Conservation (phyloP, 2,888 invertebrate species). For the Tetropium fuscum region DNA sequence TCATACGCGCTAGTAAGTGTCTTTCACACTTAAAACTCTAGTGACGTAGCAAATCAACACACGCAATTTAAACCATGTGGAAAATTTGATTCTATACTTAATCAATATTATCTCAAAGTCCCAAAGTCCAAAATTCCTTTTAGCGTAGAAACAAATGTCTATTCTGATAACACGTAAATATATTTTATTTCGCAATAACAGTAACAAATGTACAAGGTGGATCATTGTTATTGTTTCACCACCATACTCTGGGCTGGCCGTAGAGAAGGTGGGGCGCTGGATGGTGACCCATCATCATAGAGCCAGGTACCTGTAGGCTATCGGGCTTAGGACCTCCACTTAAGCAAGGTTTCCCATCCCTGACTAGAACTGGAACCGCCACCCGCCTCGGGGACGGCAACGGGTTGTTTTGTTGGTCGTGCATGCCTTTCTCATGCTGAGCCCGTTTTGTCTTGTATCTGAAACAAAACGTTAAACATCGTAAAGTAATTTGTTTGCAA, state of each 20-base stretch:
- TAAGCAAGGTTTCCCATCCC: slow-evolving; percentile 93
- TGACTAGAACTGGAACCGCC: slow-evolving; percentile 93
- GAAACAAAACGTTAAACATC: too few relatives aligned
- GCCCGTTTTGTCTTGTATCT: slow-evolving; percentile 98
- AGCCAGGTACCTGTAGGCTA: slow-evolving; percentile 54
- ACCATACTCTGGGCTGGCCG: slow-evolving; percentile 65
- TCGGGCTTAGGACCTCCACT: slow-evolving; percentile 67
- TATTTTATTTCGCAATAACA: slow-evolving; percentile 32
- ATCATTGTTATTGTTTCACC: slow-evolving; percentile 50
- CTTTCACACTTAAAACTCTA: slow-evolving; percentile 1
- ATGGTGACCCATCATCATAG: slow-evolving; percentile 60
- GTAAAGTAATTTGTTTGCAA: too few relatives aligned
- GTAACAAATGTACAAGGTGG: slow-evolving; percentile 23
- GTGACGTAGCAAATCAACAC: background rate
- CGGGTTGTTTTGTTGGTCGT: slow-evolving; percentile 68
- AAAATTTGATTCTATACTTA: slow-evolving; percentile 4
- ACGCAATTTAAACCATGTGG: background rate
- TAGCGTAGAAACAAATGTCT: slow-evolving; percentile 21
- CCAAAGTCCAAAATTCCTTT: slow-evolving; percentile 33
- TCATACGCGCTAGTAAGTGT: background rate
- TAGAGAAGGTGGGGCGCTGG: slow-evolving; percentile 65
- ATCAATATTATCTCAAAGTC: slow-evolving; percentile 38
- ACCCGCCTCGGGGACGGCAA: slow-evolving; percentile 88
- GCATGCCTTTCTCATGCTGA: slow-evolving; percentile 89
- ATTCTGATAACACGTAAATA: slow-evolving; percentile 33